Percentiles rank a stretch among this genome's conserved stretches.
Conservation (phyloP, 2,113 vertebrate genomes). For the Megaleporinus macrocephalus region DNA sequence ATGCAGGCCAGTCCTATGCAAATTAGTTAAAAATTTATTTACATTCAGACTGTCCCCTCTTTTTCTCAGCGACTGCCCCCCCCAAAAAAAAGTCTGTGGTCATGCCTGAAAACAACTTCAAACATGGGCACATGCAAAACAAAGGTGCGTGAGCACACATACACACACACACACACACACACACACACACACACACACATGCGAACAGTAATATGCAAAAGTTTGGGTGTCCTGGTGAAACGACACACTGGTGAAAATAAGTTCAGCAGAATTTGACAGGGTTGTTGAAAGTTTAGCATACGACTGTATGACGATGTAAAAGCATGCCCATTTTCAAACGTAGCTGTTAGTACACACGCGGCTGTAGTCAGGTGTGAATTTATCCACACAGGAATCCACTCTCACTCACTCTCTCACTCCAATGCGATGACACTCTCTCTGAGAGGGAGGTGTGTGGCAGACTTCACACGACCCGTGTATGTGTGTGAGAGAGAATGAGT, state of each 20-base stretch:
- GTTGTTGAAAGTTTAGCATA: too few species aligned
- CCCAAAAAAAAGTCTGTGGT: too few species aligned
- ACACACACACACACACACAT: slow-evolving; percentile 7
- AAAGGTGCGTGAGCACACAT: too few species aligned
- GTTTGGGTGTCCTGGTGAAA: too few species aligned
- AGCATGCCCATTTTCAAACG: background rate
- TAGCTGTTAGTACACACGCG: background rate
- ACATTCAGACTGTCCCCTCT: too few species aligned
- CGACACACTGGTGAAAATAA: too few species aligned
- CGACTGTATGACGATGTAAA: background rate
- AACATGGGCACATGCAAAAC: background rate
- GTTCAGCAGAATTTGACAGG: too few species aligned
- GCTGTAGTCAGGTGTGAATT: background rate
- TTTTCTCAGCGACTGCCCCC: too few species aligned
- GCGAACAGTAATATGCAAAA: too few species aligned
- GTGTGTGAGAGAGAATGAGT: background rate
- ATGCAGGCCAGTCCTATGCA: too few species aligned
- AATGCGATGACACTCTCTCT: background rate
- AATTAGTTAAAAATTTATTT: too few species aligned
- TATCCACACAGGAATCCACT: background rate
- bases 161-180: too few species aligned
- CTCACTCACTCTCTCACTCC: background rate
- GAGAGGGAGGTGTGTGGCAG: background rate
- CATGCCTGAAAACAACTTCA: background rate
- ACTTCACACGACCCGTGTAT: background rate